Base-by-base conservation (phyloP, 2,113 vertebrate species). In the Passer domesticus region DNA sequence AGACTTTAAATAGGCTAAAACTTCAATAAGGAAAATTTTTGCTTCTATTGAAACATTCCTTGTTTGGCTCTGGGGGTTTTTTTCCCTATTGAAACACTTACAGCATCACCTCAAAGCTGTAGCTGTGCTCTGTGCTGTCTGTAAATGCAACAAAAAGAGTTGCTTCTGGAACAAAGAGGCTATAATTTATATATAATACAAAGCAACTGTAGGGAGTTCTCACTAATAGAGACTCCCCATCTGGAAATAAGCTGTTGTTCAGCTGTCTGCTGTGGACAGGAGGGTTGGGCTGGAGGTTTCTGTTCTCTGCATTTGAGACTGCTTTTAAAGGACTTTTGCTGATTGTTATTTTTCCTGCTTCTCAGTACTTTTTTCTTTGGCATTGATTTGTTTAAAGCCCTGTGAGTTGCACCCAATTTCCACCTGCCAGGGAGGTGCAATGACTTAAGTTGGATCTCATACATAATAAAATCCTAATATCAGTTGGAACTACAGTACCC, bases 361-460 rank as follows among this genome's bases (percentile, higher is more conserved):
- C 66, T 73, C 6, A 20, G 3, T 47, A 30, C 44, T 90, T 92
- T 88, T 77, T 73, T 41, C 23, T 68, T 70, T 17, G 59, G 8
- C 63, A 80, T 83, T 73, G 76, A 93, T 88, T 90, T 90, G 56
- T 95, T 95, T 91, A 74, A 79, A 77, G 31, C 33, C 63, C 16
- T 50, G 66, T 58, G 21, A 69, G 46, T 70, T 92, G 72, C 82
- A 85, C 55, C 63, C 70, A 80, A 43, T 94, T 94, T 86, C 85
- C 55, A 78, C 64, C 47, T 85, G n/a, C 52, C 39, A 11, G 5
- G 27, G 27, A 86, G 39, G 35, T 67, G 43, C 0, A 0, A 85
- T 86, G 52, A 17, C 24, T 66, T 55, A 33, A 80, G 59, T 6
- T 58, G 66, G 55, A 58, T 86, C 35, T 77, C 44, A 10, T 19